Evolutionary conservation across 2,113 vertebrate species (phyloP), one percentile per base, ranked within the genome.

Genomic region (Menidia beryllina): DNA sequence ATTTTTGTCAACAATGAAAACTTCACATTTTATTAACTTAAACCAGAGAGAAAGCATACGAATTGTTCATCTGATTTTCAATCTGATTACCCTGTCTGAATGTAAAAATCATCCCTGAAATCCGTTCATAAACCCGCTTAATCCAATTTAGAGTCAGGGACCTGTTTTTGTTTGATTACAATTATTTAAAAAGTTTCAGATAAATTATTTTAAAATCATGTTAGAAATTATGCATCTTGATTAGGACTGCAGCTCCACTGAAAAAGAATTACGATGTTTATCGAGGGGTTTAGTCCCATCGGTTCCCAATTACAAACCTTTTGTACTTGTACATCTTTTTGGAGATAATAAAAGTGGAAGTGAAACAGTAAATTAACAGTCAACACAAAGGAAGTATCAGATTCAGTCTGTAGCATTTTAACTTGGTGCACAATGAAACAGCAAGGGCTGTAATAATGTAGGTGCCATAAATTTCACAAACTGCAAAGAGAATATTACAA

Each of bases 321-420:
- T 57, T 58, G 30, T 34, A 5, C 30, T 30, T 41, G 57, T 59
- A 64, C 57, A 24, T 55, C 24, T 60, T 30, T 62, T 60, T 70
- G 14, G 67, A 41, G 25, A 56, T 64, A 47, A 75, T 69, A 69
- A 47, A 70, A 65, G 2, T 49, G 21, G 25, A 65, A 58, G 30
- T 55, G 20, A 61, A 59, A 60, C 47, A 69, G 67, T 43, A 67
- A 68, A 81, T 84, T 20, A 81, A 61, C 52, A 20, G 49, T 56
- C 27, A 43, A 59, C 56, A 74, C 65, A 68, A 60, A 69, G 7
- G n/a, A 47, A 54, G 20, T 8, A 63, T 53, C 10, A 0, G 20
- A 65, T 65, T 55, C 6, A 62, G 25, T 71, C 54, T 66, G 49
- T 3, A 1, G 13, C 15, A 30, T 70, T 81, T 65, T 7, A 47